Evolutionary conservation across 2,113 vertebrate genomes (phyloP).

Genomic region (Falco punctatus): DNA sequence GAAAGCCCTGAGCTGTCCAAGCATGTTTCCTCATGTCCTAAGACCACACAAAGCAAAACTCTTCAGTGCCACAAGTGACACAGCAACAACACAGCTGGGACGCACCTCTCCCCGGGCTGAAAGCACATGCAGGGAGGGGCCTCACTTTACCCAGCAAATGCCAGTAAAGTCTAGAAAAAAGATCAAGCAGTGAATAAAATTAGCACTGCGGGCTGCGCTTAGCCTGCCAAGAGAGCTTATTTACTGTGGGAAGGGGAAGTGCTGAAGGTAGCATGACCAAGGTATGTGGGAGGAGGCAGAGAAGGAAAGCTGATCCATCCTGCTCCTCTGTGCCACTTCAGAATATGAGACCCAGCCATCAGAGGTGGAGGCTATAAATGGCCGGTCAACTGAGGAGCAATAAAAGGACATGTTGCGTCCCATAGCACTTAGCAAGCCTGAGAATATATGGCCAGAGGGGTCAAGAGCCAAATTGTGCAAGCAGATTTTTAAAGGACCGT

Average conservation of each 20-base stretch:
- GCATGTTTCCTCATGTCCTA: not conserved
- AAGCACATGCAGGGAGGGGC: not conserved
- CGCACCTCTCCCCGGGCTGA: not conserved
- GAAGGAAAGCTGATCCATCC: not conserved
- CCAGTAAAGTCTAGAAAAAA: constrained; percentile 9
- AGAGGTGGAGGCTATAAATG: not conserved
- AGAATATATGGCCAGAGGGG: not conserved
- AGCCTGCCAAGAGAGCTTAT: not conserved
- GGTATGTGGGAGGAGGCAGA: constrained; percentile 24
- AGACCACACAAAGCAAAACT: not conserved
- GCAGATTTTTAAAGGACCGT: not conserved
- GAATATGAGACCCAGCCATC: not conserved
- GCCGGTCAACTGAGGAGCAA: not conserved
- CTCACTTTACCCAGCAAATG: not conserved
- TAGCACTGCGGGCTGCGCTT: not conserved
- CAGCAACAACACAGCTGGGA: not conserved
- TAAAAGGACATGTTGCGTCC: not conserved
- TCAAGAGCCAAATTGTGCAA: not conserved
- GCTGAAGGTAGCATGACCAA: not conserved
- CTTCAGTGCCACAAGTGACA: not conserved
- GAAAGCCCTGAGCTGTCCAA: not conserved
- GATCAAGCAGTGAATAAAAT: not conserved
- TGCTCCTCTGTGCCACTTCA: not conserved
- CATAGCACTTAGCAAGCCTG: not conserved
- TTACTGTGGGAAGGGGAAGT: constrained; percentile 26